A percentile compares a stretch with the other conserved stretches of the same genome.
Conservation (phyloP, 2,797 vertebrate species). For the Cryptoblepharus egeriae region DNA sequence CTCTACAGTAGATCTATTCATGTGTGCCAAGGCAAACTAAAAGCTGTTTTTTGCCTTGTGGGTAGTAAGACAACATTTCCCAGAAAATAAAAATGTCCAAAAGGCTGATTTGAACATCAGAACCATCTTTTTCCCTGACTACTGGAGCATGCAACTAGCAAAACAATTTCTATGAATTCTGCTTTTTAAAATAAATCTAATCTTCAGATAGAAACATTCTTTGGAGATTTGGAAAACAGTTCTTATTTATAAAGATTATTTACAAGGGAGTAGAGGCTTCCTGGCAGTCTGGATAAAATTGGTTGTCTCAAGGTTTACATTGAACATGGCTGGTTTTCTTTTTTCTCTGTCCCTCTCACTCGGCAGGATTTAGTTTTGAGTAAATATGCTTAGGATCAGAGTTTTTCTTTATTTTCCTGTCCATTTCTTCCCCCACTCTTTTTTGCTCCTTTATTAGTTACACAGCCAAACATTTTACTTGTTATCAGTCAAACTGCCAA, state of each 20-base stretch:
- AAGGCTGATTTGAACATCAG: conserved; percentile 37
- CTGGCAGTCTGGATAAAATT: conserved; percentile 44
- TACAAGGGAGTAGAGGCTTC: background rate
- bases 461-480: background rate
- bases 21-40: conserved; percentile 9
- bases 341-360: conserved; percentile 37
- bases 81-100: background rate
- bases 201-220: conserved; percentile 38
- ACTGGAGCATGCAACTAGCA: conserved; percentile 16
- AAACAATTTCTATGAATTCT: conserved; percentile 50
- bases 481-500: too few species aligned
- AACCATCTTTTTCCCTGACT: background rate
- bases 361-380: conserved; percentile 37
- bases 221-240: conserved; percentile 54
- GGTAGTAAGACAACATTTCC: conserved; percentile 7
- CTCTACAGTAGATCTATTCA: conserved; percentile 36
- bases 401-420: background rate
- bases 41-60: conserved; percentile 36
- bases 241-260: conserved; percentile 54
- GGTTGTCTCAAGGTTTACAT: conserved; percentile 1
- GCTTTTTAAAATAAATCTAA: conserved; percentile 31
- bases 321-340: conserved; percentile 37
- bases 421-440: background rate
- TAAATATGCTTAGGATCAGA: background rate
- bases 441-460: background rate